phyloP scores from a whole-genome alignment of 2,888 invertebrate genomes.

The Eulithis prunata region DNA sequence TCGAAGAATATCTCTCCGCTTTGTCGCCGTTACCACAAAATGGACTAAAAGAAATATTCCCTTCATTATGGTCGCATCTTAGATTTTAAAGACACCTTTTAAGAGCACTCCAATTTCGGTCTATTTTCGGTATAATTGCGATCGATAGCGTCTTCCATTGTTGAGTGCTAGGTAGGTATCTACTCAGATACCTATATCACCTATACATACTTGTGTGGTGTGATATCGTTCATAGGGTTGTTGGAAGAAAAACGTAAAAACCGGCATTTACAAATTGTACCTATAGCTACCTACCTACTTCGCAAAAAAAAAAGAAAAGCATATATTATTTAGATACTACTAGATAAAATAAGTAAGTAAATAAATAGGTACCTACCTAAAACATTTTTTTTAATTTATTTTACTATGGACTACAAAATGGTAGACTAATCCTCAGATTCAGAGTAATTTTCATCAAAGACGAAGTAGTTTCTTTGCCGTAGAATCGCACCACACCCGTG shows the following conservation, averaged over 20 bases:
- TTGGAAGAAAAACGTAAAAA: neutral
- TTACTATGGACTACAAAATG: too few species aligned
- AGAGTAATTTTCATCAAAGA: too few species aligned
- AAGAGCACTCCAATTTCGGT: constrained; percentile 61
- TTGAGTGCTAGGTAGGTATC: constrained; percentile 30
- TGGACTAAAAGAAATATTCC: constrained; percentile 58
- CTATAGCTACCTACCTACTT: too few species aligned
- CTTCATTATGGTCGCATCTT: constrained; percentile 64
- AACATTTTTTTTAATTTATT: too few species aligned
- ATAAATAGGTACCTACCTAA: too few species aligned
- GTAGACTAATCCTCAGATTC: too few species aligned
- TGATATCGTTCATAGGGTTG: constrained; percentile 11
- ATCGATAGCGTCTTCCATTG: constrained; percentile 53
- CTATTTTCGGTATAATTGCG: constrained; percentile 60
- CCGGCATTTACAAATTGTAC: neutral
- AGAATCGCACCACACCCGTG: too few species aligned
- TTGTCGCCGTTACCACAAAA: constrained; percentile 47
- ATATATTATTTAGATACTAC: too few species aligned
- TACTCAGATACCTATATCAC: too few species aligned
- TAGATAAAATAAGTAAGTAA: too few species aligned
- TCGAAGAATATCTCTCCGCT: constrained; percentile 32
- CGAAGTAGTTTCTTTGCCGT: too few species aligned
- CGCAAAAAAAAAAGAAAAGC: too few species aligned
- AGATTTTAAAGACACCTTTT: constrained; percentile 69
- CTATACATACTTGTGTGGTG: constrained; percentile 40